A percentile compares a stretch with the other conserved stretches of the same genome.
Evolutionary conservation across 2,888 invertebrate species (phyloP).

Genomic region (Microplitis deprimator): DNA sequence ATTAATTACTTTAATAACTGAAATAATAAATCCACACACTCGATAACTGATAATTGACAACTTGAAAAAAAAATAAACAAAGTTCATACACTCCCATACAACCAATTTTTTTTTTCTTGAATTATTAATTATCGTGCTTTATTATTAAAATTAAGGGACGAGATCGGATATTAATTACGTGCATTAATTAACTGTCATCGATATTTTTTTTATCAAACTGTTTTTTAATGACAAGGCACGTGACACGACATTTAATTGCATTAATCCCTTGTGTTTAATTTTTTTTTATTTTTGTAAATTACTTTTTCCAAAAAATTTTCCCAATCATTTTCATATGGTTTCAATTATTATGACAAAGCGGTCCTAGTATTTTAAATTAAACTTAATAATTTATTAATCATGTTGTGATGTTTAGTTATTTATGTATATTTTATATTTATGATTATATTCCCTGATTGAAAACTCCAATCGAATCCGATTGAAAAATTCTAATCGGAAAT

Average conservation of each 20-base stretch:
- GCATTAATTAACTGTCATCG: constrained; percentile 37
- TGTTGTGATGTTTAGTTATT: constrained; percentile 24
- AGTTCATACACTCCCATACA: constrained; percentile 5
- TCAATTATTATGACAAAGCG: constrained; percentile 33
- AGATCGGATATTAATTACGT: constrained; percentile 42
- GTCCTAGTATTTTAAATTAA: constrained; percentile 26
- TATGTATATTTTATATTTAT: constrained; percentile 6
- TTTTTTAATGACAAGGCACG: constrained; percentile 46
- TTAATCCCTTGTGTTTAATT: constrained; percentile 15
- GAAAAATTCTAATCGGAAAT: no score
- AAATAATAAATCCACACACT: constrained; percentile 33
- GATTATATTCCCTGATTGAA: constrained; percentile 14
- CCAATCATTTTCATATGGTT: neutral
- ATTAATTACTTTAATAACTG: constrained; percentile 26
- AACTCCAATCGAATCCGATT: no score
- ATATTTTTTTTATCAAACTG: constrained; percentile 29
- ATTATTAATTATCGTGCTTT: neutral
- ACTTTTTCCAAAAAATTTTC: neutral
- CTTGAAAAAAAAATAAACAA: constrained; percentile 6
- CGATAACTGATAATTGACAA: constrained; percentile 27
- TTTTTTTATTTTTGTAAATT: neutral
- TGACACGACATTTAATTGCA: constrained; percentile 41
- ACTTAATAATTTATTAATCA: constrained; percentile 18
- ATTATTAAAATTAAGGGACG: constrained; percentile 46
- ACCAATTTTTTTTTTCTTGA: constrained; percentile 14